A percentile compares a stretch with the other conserved stretches of the same genome.
Evolutionary conservation across 2,113 vertebrate genomes (phyloP).

Genomic region (Lipotes vexillifer): DNA sequence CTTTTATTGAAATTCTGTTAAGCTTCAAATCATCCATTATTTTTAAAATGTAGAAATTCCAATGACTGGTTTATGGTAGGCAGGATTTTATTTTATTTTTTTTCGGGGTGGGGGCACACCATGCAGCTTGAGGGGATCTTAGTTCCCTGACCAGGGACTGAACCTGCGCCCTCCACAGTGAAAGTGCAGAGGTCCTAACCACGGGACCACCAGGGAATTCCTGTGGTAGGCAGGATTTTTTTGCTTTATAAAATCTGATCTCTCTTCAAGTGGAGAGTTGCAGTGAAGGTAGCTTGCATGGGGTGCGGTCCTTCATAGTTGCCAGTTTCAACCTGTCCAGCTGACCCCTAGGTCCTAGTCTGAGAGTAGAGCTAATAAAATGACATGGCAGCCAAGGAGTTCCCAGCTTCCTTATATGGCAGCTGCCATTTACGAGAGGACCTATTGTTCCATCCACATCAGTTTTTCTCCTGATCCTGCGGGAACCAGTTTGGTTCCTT

Average conservation of each 20-base stretch:
- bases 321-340: slow-evolving; percentile 82
- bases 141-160: background rate
- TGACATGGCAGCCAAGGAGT: background rate
- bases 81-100: slow-evolving; percentile 76
- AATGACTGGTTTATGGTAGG: slow-evolving; percentile 83
- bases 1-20: slow-evolving; percentile 95
- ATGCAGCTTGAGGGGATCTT: background rate
- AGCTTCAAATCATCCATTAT: slow-evolving; percentile 88
- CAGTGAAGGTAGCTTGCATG: slow-evolving; percentile 86
- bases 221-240: slow-evolving; percentile 78
- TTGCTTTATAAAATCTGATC: slow-evolving; percentile 89
- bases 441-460: background rate
- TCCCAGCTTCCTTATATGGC: background rate
- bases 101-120: too few species aligned
- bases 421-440: background rate
- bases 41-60: slow-evolving; percentile 91
- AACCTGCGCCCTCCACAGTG: background rate
- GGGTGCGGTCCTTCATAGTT: slow-evolving; percentile 79
- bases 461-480: background rate
- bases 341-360: slow-evolving; percentile 80
- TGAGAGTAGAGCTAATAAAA: slow-evolving; percentile 15
- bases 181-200: background rate
- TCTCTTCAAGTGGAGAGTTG: slow-evolving; percentile 90
- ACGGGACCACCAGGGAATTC: background rate
- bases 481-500: background rate